Evolutionary conservation across 1,140 invertebrate species (phyloP).

Genomic region (Heliconius eleuchia): DNA sequence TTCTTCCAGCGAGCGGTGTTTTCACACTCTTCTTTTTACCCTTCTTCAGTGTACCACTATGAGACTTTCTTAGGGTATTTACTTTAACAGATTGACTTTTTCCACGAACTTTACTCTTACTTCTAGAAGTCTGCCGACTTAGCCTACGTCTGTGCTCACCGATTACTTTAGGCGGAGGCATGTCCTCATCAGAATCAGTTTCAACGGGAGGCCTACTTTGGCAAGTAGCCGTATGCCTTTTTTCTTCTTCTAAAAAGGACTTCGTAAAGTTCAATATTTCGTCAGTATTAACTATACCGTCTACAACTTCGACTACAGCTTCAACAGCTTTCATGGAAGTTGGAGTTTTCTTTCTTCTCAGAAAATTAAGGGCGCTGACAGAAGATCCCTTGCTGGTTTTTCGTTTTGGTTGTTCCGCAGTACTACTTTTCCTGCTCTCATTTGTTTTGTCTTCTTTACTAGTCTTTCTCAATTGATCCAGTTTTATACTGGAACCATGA

Average conservation of each 20-base stretch:
- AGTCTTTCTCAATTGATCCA: slow-evolving; percentile 68
- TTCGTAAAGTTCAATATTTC: slow-evolving; percentile 70
- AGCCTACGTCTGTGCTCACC: slow-evolving; percentile 71
- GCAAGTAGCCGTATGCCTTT: slow-evolving; percentile 52
- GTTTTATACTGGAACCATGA: slow-evolving; percentile 65
- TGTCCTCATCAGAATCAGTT: slow-evolving; percentile 71
- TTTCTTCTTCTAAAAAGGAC: slow-evolving; percentile 73
- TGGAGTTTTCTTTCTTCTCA: slow-evolving; percentile 73
- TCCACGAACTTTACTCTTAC: slow-evolving; percentile 73
- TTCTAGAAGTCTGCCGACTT: slow-evolving; percentile 73
- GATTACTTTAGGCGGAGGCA: slow-evolving; percentile 60
- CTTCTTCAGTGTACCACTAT: slow-evolving; percentile 73
- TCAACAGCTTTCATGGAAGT: slow-evolving; percentile 67
- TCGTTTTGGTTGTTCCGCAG: slow-evolving; percentile 67
- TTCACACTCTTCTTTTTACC: slow-evolving; percentile 69
- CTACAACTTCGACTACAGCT: slow-evolving; percentile 63
- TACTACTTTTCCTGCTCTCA: slow-evolving; percentile 58
- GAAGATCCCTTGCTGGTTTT: slow-evolving; percentile 74
- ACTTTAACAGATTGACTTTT: slow-evolving; percentile 73
- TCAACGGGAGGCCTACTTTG: slow-evolving; percentile 57
- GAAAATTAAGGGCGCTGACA: slow-evolving; percentile 72
- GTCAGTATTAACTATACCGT: slow-evolving; percentile 53
- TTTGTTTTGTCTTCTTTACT: slow-evolving; percentile 69
- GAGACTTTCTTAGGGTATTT: slow-evolving; percentile 71
- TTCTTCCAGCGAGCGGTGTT: slow-evolving; percentile 55